Evolutionary conservation across 92 coral and sea anemone genomes (phyloP), one percentile per base, ranked within the genome.

Genomic region (Galaxea fascicularis): DNA sequence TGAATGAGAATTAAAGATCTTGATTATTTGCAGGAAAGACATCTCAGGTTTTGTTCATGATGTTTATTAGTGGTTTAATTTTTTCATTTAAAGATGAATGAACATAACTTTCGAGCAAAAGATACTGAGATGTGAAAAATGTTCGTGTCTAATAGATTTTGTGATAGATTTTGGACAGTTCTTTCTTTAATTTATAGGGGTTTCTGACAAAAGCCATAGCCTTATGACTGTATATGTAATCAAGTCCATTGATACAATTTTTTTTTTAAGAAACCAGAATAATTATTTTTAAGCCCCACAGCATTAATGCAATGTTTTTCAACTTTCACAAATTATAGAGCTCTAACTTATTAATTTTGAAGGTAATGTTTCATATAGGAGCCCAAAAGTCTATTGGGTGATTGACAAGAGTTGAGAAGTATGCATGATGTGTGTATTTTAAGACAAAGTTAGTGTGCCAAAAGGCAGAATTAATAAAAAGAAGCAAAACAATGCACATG

Each of bases 311-410:
- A 18, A 47, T 77, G 13, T 25, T 18, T 74, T 77, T 41, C 45
- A 10, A 8, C 58, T 30, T 65, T 4, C 8, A 35, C 67, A 18
- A 45, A 71, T 57, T 51, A 28, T 65, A 31, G 4, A 30, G 17
- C 64, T 31, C 49, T 28, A 24, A 47, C 31, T 79, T 44, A 47
- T 51, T 65, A 62, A 77, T 47, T 66, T 71, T 31, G 26, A 49
- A 26, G 83, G 58, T 64, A 29, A 47, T 20, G 45, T 78, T 65
- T 78, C 49, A 78, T 49, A 4, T 64, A 62, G 41, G 49, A 24
- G 82, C 21, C 82, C 21, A 31, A 35, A 41, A 77, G 70, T 59
- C 39, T 62, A 31, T 44, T 25, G 10, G 41, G 10, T 15, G 82
- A 59, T 41, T 59, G 54, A 24, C 31, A 24, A 9, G 30, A n/a